Base-by-base conservation (phyloP, 2,797 vertebrate species). In the Aphelocoma californica region DNA sequence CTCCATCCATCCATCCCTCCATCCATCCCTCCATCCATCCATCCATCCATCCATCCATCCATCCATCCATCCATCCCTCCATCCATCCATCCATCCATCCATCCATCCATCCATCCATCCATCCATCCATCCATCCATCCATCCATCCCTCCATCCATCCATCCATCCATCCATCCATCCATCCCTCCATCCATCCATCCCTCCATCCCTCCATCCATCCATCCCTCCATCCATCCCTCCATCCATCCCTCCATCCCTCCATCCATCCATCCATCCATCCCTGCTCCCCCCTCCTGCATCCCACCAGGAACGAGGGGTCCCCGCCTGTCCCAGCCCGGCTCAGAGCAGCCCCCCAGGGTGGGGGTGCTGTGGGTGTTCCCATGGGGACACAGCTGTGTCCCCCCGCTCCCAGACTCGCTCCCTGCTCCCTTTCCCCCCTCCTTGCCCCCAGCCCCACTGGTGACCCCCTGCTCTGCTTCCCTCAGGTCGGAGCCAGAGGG, bases 271-370 rank as follows among this genome's bases (percentile, higher is more conserved):
- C 53, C 53, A 6, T 45, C 53, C 70, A 5, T 20, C 56, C 44
- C 2, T 5, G 28, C 24, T 21, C 21, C 1, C 38, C 50, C 31
- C n/a, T 23, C 42, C 66, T 79, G 14, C 53, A 36, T 21, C 42
- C 54, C 58, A 10, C 24, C 28, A 4, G 12, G 11, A 24, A 28
- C 0, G 1, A 18, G 25, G 14, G 9, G 7, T n/a, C 60, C 60
- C 45, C 17, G 51, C 12, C 18, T 19, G 18, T 44, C 57, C 6
- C 62, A 67, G 29, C 34, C 44, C 0, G 0, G 12, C 29, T 20
- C 24, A 26, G 45, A 32, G 47, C 15, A n/a, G 28, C 17, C 47
- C 12, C 9, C 2, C n/a, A 2, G 34, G 12, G 6, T 40, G 36
- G 24, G 40, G 82, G 45, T 61, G 48, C 58, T 40, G 3, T 36